These are phyloP conservation scores for Arctia plantaginis DNA, from an alignment of 2,888 invertebrate genomes.

Conservation along the genomic window DNA sequence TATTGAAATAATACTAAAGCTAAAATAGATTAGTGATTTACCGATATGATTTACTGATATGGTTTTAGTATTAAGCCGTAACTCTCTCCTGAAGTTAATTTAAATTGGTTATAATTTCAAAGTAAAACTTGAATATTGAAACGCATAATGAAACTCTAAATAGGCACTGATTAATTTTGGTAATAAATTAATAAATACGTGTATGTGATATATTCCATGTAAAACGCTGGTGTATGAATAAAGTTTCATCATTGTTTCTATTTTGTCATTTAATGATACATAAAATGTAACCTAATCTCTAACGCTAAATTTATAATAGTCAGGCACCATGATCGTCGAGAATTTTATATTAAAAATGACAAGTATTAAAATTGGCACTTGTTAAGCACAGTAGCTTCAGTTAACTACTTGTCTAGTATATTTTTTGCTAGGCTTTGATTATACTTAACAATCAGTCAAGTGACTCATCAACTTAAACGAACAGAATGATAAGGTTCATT, in stretches of 20 bases:
- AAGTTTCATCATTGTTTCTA: too few relatives aligned
- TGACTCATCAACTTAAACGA: neutral
- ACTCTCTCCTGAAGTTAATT: neutral
- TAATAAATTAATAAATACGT: too few relatives aligned
- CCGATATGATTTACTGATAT: too few relatives aligned
- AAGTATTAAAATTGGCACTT: neutral
- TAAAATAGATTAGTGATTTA: neutral
- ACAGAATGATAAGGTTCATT: neutral
- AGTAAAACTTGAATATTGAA: neutral
- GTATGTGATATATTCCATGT: neutral
- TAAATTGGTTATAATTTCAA: neutral
- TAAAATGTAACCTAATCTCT: neutral
- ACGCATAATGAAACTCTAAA: neutral
- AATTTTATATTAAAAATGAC: too few relatives aligned
- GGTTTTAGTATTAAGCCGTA: neutral
- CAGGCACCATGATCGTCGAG: too few relatives aligned
- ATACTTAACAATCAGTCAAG: neutral
- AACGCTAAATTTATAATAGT: too few relatives aligned
- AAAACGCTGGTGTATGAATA: too few relatives aligned
- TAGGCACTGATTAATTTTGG: neutral
- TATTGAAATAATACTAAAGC: neutral
- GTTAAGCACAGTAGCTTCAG: neutral
- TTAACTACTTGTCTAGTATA: neutral
- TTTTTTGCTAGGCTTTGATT: neutral
- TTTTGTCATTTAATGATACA: neutral